Percentiles rank a stretch among this genome's conserved stretches.
phyloP scores from a whole-genome alignment of 2,888 invertebrate genomes.

The Leptarthrus brevirostris region DNA sequence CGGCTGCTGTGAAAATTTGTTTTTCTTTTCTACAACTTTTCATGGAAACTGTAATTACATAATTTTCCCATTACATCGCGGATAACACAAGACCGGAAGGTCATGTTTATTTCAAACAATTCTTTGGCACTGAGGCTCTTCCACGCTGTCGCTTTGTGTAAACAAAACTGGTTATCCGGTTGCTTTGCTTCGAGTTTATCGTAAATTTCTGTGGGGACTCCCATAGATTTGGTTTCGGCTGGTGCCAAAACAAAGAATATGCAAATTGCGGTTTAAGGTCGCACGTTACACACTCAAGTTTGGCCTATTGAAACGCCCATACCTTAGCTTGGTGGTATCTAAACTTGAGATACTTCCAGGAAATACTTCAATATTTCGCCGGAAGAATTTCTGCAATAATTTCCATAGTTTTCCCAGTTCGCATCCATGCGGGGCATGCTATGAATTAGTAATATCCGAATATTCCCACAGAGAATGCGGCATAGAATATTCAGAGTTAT shows the following conservation, averaged over 20 bases:
- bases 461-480: slow-evolving; percentile 10
- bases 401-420: background rate
- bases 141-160: background rate
- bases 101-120: slow-evolving; percentile 14
- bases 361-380: background rate
- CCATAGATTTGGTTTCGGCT: background rate
- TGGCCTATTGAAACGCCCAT: background rate
- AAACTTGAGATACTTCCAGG: background rate
- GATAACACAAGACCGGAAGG: slow-evolving; percentile 14
- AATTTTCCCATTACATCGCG: background rate
- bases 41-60: slow-evolving; percentile 6
- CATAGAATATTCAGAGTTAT: slow-evolving; percentile 8
- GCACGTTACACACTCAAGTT: background rate
- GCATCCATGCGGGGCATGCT: slow-evolving; percentile 3
- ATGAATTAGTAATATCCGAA: slow-evolving; percentile 25
- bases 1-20: background rate
- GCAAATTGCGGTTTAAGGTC: background rate
- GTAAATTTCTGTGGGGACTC: no score
- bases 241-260: background rate
- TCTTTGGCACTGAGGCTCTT: background rate
- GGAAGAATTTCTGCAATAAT: background rate
- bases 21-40: background rate
- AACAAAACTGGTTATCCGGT: background rate
- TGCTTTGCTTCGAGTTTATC: background rate
- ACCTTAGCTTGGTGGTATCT: background rate